Conservation (phyloP, 2,797 vertebrate genomes). For the Acanthiza pusilla region DNA sequence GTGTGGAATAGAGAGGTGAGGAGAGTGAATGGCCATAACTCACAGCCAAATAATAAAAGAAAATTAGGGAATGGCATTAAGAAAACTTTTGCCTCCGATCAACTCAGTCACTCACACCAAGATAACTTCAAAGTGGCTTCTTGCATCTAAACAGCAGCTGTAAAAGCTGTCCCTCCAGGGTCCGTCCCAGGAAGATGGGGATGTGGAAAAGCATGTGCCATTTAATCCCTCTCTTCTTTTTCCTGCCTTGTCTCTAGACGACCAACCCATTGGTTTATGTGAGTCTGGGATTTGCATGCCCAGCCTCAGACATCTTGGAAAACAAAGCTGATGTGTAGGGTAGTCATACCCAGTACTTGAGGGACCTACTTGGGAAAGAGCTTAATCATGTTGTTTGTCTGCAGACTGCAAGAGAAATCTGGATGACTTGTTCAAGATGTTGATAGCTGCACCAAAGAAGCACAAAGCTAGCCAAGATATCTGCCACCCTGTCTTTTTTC, state of each 20-base stretch:
- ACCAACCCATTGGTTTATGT: background rate
- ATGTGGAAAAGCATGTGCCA: rapidly evolving
- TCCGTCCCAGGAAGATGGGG: background rate
- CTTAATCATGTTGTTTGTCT: background rate
- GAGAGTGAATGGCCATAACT: background rate
- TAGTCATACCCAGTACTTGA: background rate
- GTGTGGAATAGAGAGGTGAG: background rate
- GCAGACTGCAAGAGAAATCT: background rate
- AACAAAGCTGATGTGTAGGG: background rate
- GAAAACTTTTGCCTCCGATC: background rate
- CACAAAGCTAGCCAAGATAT: background rate
- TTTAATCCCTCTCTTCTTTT: background rate
- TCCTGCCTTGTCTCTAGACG: background rate
- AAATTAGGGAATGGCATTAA: background rate
- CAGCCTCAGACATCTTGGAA: background rate
- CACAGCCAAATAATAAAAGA: no score
- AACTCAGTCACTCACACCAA: background rate
- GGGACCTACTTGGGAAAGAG: background rate
- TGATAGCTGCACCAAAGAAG: background rate
- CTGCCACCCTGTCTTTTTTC: background rate
- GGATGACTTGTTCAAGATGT: background rate
- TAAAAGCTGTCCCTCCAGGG: background rate
- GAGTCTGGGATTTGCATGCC: background rate
- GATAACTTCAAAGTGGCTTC: background rate
- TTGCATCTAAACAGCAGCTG: background rate